Conservation (phyloP, 2,797 vertebrate species). For the Notolepis coatsorum region DNA sequence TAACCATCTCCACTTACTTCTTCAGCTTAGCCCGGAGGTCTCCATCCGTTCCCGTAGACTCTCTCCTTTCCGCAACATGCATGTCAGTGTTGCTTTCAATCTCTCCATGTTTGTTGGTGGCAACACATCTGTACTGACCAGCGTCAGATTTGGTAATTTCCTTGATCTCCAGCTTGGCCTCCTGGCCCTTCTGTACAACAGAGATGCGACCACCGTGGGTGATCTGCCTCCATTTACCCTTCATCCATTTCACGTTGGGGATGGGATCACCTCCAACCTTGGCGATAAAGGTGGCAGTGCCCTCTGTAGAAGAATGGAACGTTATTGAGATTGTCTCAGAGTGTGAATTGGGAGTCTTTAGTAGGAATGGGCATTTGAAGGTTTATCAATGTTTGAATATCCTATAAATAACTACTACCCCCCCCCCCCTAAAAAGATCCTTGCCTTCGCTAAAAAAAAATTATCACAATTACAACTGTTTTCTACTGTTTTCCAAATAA, state of each 20-base stretch:
- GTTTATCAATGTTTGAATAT: too few relatives aligned
- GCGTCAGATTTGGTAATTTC: slow-evolving; percentile 95
- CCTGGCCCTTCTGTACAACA: slow-evolving; percentile 92
- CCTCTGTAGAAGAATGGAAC: slow-evolving; percentile 64
- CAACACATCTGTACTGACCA: slow-evolving; percentile 94
- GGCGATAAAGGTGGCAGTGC: slow-evolving; percentile 91
- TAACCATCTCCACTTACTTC: slow-evolving; percentile 83
- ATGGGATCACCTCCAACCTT: slow-evolving; percentile 98
- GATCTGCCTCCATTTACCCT: slow-evolving; percentile 98
- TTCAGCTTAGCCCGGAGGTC: slow-evolving; percentile 95
- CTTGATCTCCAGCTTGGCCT: slow-evolving; percentile 92
- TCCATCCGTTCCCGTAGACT: slow-evolving; percentile 81
- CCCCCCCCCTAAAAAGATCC: too few relatives aligned
- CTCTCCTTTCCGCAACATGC: slow-evolving; percentile 91
- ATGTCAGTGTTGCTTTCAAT: slow-evolving; percentile 91
- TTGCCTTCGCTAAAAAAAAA: too few relatives aligned
- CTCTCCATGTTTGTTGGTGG: slow-evolving; percentile 93
- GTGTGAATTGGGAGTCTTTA: too few relatives aligned
- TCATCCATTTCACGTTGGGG: slow-evolving; percentile 98
- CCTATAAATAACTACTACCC: too few relatives aligned
- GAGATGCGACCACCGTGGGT: slow-evolving; percentile 92
- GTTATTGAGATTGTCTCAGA: not conserved
- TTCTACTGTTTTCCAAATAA: too few relatives aligned
- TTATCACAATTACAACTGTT: too few relatives aligned
- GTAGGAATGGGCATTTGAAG: too few relatives aligned